A percentile compares a stretch with the other conserved stretches of the same genome.
Conservation (phyloP, 2,113 vertebrate species). For the Halcyon malimbica region DNA sequence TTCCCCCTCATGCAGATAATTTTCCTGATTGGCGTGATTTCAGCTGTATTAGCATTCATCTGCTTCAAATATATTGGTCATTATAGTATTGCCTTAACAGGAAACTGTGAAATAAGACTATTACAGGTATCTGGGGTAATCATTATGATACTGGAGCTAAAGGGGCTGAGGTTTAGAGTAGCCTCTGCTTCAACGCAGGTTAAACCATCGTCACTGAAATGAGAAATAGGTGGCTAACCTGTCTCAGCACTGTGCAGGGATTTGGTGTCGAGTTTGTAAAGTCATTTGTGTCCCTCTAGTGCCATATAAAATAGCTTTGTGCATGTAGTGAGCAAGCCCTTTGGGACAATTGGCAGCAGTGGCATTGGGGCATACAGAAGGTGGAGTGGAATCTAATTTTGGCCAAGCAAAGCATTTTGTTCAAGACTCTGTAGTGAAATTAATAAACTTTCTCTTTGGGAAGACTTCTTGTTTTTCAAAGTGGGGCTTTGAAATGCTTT, state of each 20-base stretch:
- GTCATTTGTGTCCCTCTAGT: not conserved
- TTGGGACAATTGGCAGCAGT: not conserved
- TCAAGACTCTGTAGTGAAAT: not conserved
- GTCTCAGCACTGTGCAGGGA: not conserved
- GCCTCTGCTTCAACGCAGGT: not conserved
- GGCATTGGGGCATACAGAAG: not conserved
- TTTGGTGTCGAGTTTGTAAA: not conserved
- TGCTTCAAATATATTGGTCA: not conserved
- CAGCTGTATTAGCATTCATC: not conserved
- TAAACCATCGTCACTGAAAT: not conserved
- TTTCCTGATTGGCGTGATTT: not conserved
- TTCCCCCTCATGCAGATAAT: fast-evolving
- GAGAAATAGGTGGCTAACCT: not conserved
- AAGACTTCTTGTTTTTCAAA: not conserved
- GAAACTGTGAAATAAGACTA: not conserved
- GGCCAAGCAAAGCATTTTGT: not conserved
- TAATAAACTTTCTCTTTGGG: not conserved
- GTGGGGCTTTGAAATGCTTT: not conserved
- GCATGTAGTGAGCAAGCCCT: not conserved
- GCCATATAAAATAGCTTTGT: not conserved
- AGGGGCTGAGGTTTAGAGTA: not conserved
- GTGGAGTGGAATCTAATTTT: not conserved
- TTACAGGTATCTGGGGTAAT: not conserved
- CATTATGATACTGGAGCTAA: not conserved
- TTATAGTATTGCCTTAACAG: not conserved